These are phyloP conservation scores for Hoplostethus atlanticus DNA, from an alignment of 2,797 vertebrate genomes.

Conservation along the genomic window DNA sequence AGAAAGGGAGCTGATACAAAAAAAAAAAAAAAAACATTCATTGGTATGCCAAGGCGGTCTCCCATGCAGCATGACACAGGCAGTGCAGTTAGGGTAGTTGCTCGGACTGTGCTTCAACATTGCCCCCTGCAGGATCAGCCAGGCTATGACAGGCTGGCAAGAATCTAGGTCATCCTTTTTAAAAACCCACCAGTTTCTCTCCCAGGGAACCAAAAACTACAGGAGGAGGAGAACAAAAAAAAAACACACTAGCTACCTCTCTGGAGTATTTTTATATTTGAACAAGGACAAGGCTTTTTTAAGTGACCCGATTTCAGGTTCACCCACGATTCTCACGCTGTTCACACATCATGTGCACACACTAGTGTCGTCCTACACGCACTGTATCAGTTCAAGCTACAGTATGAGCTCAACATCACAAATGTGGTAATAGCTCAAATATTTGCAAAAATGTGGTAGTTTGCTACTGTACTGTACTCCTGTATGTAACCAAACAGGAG, in stretches of 20 bases:
- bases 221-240: slow-evolving; percentile 60
- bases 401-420: too few relatives aligned
- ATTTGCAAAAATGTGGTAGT: too few relatives aligned
- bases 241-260: slow-evolving; percentile 62
- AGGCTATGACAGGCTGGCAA: not conserved
- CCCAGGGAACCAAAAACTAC: slow-evolving; percentile 66
- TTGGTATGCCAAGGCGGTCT: slow-evolving; percentile 85
- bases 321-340: slow-evolving; percentile 41
- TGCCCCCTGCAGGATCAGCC: slow-evolving; percentile 74
- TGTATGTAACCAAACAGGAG: too few relatives aligned
- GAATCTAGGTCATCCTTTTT: slow-evolving; percentile 83
- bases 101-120: slow-evolving; percentile 60
- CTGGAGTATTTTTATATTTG: slow-evolving; percentile 64
- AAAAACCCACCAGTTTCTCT: slow-evolving; percentile 67
- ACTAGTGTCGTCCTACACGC: not conserved
- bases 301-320: slow-evolving; percentile 75
- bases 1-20: slow-evolving; percentile 46
- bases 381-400: not conserved
- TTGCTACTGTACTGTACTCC: too few relatives aligned
- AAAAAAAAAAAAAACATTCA: slow-evolving; percentile 48
- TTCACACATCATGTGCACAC: not conserved
- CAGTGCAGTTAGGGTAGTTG: slow-evolving; percentile 23
- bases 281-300: slow-evolving; percentile 71
- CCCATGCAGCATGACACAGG: slow-evolving; percentile 80
- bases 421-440: too few relatives aligned